Evolutionary conservation across 1,140 invertebrate genomes (phyloP), one percentile per base, ranked within the genome.

Genomic region (Bacillus rossius): DNA sequence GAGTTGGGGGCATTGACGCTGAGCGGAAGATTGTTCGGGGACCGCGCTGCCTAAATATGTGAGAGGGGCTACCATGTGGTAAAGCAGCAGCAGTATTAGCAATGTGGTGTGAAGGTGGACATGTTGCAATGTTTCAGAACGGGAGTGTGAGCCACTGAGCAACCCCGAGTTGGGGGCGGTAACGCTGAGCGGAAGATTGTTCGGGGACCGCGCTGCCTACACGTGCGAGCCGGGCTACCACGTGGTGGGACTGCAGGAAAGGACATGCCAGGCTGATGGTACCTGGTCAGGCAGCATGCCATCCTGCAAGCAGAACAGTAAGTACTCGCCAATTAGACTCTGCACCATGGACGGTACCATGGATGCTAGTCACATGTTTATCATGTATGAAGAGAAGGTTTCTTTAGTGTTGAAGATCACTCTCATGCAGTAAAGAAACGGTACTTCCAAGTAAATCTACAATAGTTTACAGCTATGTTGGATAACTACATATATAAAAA

Each of bases 231-330:
- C 87, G 38, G 91, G 90, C 3, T 95, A 86, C 72, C 86, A 88
- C 68, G 82, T 96, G 14, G 91, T 96, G 1, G 96, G 95, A 0
- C 78, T 93, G 0, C 73, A 84, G 73, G 82, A 95, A 72, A 76
- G 94, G 54, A 84, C 86, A 23, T 98, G 96, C 70, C 86, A 94
- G 67, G 94, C 92, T 1, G 92, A 97, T 71, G 91, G 93, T 5
- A 84, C 85, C 41, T 99, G 96, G 96, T 92, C 91, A 1, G 94
- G 92, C 1, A 80, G 83, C 14, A 81, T 88, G 17, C 92, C 94
- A 0, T 80, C 84, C 16, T 98, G 96, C 79, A 92, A 90, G 73
- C 87, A 92, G 73, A 94, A 94, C 67, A 83, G 88, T 84, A 80
- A 81, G 76, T 78, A 47, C 5, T 26, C 37, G 19, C 25, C 19